Evolutionary conservation across 2,113 vertebrate species (phyloP), one percentile per base, ranked within the genome.

Genomic region (Australoheros scitulus): DNA sequence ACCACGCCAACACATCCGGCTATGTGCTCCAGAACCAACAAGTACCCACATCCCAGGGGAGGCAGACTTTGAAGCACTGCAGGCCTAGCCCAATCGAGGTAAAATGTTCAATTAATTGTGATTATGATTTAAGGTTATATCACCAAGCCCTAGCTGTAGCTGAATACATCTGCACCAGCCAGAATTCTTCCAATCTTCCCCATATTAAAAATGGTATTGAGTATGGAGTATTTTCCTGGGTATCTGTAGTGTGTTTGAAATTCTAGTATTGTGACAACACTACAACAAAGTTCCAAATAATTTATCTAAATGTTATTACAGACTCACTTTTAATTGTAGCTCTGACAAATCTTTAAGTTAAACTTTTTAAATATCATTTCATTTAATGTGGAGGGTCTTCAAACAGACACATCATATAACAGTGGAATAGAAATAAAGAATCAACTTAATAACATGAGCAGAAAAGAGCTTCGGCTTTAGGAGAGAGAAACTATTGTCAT

Each of bases 191-290:
- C 43, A 43, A 26, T 22, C 10, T 17, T 68, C 38, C 26, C 10
- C 43, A 41, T 41, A 68, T 68, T 47, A 14, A 26, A 68, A 68
- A 47, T 68, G 43, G 1, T 47, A n/a, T n/a, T 2, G 15, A 63
- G 61, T 63, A 7, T 26, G 15, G 0, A 63, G 32, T n/a, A 63
- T 36, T 38, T 61, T 61, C 10, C 8, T 47, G 14, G 0, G 63
- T 65, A 24, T 43, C n/a, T 43, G 38, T 68, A 47, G 2, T 3
- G 63, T 18, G 6, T 47, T 68, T 47, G 14, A 68, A 47, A 68
- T 47, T 26, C 41, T 68, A 26, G 41, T 0, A 26, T 0, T 26
- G 38, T 68, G 26, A 68, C 43, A 26, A 68, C 0, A 0, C 63
- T 26, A 65, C 15, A 68, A 8, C 22, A 68, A 50, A 11, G 22